Evolutionary conservation across 30 jellyfish, hydroid and myxozoan genomes (phyloP).

Genomic region (Rhopilema esculentum): DNA sequence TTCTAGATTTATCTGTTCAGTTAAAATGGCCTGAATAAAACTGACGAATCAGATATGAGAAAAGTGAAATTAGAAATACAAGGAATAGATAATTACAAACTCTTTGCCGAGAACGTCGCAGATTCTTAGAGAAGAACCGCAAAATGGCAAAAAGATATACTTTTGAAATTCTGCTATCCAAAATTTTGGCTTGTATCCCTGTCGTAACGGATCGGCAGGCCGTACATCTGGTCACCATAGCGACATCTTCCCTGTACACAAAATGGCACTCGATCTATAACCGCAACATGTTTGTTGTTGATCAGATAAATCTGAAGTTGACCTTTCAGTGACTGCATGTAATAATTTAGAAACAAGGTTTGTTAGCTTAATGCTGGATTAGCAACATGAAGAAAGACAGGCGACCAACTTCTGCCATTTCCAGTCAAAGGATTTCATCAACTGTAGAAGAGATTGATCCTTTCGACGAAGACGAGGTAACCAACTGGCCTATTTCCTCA

Average conservation of each 20-base stretch:
- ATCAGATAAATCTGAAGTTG: not conserved
- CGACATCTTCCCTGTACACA: slow-evolving; percentile 43
- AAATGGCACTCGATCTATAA: slow-evolving; percentile 59
- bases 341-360: not conserved
- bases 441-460: slow-evolving; percentile 72
- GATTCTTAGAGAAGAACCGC: too few species aligned
- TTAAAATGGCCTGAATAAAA: too few species aligned
- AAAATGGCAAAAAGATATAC: not conserved
- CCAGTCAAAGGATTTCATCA: slow-evolving; percentile 54
- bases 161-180: not conserved
- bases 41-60: too few species aligned
- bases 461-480: slow-evolving; percentile 91
- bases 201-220: not conserved
- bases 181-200: slow-evolving; percentile 7
- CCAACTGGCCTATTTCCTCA: not conserved
- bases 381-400: slow-evolving; percentile 68
- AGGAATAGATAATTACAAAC: too few species aligned
- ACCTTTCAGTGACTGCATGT: not conserved
- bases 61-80: too few species aligned
- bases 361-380: not conserved
- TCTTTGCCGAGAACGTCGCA: too few species aligned
- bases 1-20: too few species aligned
- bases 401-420: slow-evolving; percentile 81
- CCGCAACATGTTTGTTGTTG: not conserved
- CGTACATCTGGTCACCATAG: slow-evolving; percentile 17